Evolutionary conservation across 2,888 invertebrate genomes (phyloP).

Genomic region (Drosophila mayaguana): DNA sequence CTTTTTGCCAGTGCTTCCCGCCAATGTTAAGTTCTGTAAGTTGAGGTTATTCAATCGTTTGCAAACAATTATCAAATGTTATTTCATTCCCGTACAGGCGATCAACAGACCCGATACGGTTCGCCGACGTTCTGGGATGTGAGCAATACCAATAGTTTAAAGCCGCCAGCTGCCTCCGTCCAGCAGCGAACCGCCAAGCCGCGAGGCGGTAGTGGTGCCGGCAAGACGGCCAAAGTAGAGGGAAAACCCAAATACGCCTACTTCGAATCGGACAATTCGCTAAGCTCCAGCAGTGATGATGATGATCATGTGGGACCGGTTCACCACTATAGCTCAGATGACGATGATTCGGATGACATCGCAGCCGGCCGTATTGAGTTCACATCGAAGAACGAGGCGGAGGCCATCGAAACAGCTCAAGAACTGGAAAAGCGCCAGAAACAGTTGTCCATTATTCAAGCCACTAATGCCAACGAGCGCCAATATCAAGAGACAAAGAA

Average conservation of each 20-base stretch:
- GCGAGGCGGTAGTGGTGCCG: not conserved
- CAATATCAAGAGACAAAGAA: conserved; percentile 84
- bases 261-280: conserved; percentile 86
- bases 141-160: conserved; percentile 58
- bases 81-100: conserved; percentile 74
- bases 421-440: conserved; percentile 84
- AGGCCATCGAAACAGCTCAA: conserved; percentile 90
- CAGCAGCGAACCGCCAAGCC: conserved; percentile 22
- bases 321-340: conserved; percentile 78
- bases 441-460: conserved; percentile 84
- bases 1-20: conserved; percentile 87
- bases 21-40: conserved; percentile 88
- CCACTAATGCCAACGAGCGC: conserved; percentile 84
- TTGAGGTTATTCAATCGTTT: conserved; percentile 39
- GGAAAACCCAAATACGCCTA: conserved; percentile 64
- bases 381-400: conserved; percentile 93
- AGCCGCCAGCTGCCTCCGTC: conserved; percentile 20
- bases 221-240: conserved; percentile 2
- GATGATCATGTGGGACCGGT: conserved; percentile 78
- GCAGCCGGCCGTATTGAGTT: conserved; percentile 91
- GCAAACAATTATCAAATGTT: conserved; percentile 18
- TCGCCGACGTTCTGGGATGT: conserved; percentile 85
- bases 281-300: conserved; percentile 86
- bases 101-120: conserved; percentile 83
- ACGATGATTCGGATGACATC: conserved; percentile 83